phyloP scores from a whole-genome alignment of 2,797 vertebrate genomes.

The Malurus leucopterus region DNA sequence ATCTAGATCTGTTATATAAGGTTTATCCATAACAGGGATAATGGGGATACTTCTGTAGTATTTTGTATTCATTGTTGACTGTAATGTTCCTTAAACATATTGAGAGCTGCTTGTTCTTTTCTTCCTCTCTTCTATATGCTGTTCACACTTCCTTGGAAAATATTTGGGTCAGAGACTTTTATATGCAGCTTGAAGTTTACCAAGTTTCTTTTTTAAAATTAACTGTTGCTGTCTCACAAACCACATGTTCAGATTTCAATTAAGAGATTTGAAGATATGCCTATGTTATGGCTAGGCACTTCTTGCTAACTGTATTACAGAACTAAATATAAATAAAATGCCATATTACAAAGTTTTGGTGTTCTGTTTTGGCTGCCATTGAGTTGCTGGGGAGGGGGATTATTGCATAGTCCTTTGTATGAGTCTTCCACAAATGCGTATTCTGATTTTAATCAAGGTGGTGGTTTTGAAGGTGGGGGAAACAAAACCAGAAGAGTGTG shows the following conservation, averaged over 20 bases:
- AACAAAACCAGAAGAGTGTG: not conserved
- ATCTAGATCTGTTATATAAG: not conserved
- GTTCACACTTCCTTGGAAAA: not conserved
- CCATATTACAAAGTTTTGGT: not conserved
- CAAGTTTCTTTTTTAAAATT: not conserved
- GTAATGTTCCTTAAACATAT: not conserved
- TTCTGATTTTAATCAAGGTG: not conserved
- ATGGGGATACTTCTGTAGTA: not conserved
- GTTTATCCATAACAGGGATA: not conserved
- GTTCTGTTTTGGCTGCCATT: constrained; percentile 2
- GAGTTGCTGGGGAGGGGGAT: not conserved
- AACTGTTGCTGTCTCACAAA: not conserved
- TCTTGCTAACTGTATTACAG: not conserved
- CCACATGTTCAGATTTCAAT: not conserved
- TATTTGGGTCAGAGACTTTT: not conserved
- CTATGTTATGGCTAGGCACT: not conserved
- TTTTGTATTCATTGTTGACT: not conserved
- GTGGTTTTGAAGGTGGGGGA: not conserved
- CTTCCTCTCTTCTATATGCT: not conserved
- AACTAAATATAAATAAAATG: constrained; percentile 20
- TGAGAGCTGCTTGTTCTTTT: not conserved
- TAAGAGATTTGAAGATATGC: not conserved
- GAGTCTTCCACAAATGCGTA: not conserved
- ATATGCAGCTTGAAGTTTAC: not conserved
- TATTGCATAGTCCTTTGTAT: not conserved